Percentiles rank a stretch among this genome's conserved stretches.
Conservation (phyloP, 1,140 invertebrate species). For the Aphelenchoides avenae region DNA sequence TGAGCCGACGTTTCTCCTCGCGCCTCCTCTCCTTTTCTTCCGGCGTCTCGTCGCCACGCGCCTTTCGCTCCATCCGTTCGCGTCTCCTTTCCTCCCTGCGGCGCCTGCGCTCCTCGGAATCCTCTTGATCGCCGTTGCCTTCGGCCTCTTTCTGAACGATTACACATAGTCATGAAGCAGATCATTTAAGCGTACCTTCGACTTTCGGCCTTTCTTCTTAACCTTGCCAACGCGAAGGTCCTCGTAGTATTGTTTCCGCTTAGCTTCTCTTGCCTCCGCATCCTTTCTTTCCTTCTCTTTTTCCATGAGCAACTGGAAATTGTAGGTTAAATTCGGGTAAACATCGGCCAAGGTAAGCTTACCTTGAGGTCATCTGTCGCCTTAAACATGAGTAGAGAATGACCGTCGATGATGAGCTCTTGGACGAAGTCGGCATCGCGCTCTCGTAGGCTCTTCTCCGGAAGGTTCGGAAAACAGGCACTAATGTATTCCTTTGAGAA, state of each 20-base stretch:
- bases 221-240: constrained; percentile 21
- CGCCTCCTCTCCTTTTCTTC: constrained; percentile 15
- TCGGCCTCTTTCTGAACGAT: constrained; percentile 16
- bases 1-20: constrained; percentile 15
- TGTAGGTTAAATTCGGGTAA: not conserved
- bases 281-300: constrained; percentile 12
- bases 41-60: constrained; percentile 6
- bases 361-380: constrained; percentile 25
- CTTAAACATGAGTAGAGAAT: constrained; percentile 23
- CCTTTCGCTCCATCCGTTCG: not conserved
- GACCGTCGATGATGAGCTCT: constrained; percentile 29
- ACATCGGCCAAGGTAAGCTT: constrained; percentile 6
- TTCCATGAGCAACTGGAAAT: constrained; percentile 21
- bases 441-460: no score
- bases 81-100: constrained; percentile 1
- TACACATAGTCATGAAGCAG: constrained; percentile 8
- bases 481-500: no score
- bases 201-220: constrained; percentile 28
- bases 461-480: no score
- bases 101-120: not conserved
- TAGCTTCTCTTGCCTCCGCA: constrained; percentile 8
- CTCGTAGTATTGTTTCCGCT: constrained; percentile 6
- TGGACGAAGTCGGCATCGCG: constrained; percentile 23
- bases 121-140: constrained; percentile 15
- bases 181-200: constrained; percentile 8